phyloP scores from a whole-genome alignment of 2,888 invertebrate genomes.

The Antheraea assamensis region DNA sequence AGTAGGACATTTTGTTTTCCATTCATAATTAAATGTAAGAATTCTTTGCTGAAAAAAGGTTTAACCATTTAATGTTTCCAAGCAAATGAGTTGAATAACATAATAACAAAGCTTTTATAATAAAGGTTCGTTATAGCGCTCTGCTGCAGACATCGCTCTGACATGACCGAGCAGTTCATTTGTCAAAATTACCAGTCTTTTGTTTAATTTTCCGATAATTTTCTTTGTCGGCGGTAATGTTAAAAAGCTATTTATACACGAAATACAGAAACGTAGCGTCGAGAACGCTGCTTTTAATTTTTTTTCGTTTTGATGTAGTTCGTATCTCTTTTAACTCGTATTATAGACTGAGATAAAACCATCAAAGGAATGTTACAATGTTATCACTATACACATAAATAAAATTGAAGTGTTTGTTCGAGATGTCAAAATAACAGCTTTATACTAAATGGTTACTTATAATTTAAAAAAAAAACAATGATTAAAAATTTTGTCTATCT shows the following conservation, averaged over 20 bases:
- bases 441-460: no score
- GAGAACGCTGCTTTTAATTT: not conserved
- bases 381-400: not conserved
- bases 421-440: no score
- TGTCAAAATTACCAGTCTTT: slow-evolving; percentile 43
- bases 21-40: not conserved
- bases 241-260: not conserved
- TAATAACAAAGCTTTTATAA: slow-evolving; percentile 27
- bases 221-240: slow-evolving; percentile 23
- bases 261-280: not conserved
- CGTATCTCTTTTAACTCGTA: not conserved
- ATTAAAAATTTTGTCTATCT: no score
- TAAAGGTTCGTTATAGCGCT: slow-evolving; percentile 27
- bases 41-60: not conserved
- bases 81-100: slow-evolving; percentile 23
- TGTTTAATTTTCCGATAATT: slow-evolving; percentile 36
- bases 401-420: no score
- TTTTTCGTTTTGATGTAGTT: not conserved
- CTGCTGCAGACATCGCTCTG: slow-evolving; percentile 13
- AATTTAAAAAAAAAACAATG: no score
- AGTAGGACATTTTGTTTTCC: no score
- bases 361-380: not conserved
- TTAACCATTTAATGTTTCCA: not conserved
- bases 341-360: not conserved
- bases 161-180: slow-evolving; percentile 27